These are phyloP conservation scores for Prionace glauca DNA, from an alignment of 2,797 vertebrate species.

Conservation along the genomic window DNA sequence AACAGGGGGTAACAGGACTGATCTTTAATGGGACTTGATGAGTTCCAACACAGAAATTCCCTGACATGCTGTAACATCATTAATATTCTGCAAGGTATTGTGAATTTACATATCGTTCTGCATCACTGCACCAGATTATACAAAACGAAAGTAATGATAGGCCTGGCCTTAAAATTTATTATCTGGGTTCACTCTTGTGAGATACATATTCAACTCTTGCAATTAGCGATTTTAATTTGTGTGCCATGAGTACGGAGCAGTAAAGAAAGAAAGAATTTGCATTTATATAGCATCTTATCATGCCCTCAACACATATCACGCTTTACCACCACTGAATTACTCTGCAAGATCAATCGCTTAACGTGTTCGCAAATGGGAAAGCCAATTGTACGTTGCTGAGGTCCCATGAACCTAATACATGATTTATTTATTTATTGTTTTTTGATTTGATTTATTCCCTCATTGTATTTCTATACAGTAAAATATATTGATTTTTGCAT, in stretches of 20 bases:
- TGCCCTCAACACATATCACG: background rate
- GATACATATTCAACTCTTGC: background rate
- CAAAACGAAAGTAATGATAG: conserved; percentile 19
- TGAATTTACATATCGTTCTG: conserved; percentile 32
- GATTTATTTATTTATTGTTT: background rate
- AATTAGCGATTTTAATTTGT: background rate
- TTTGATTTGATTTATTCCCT: no score
- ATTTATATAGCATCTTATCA: conserved; percentile 5
- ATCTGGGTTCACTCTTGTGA: background rate
- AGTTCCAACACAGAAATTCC: conserved; percentile 19
- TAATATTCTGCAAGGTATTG: conserved; percentile 28
- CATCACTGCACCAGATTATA: conserved; percentile 29
- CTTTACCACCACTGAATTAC: background rate
- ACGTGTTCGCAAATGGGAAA: background rate
- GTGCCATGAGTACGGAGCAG: background rate
- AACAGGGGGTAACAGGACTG: background rate
- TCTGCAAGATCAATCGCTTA: background rate
- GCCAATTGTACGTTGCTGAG: background rate
- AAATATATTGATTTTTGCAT: no score
- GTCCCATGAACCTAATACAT: background rate
- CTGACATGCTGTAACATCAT: conserved; percentile 34
- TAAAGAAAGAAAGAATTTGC: conserved; percentile 20
- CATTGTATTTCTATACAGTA: no score
- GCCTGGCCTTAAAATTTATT: conserved; percentile 24
- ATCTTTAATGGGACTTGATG: conserved; percentile 31